Conservation (phyloP, 2,888 invertebrate genomes). For the Lasioglossum morio region DNA sequence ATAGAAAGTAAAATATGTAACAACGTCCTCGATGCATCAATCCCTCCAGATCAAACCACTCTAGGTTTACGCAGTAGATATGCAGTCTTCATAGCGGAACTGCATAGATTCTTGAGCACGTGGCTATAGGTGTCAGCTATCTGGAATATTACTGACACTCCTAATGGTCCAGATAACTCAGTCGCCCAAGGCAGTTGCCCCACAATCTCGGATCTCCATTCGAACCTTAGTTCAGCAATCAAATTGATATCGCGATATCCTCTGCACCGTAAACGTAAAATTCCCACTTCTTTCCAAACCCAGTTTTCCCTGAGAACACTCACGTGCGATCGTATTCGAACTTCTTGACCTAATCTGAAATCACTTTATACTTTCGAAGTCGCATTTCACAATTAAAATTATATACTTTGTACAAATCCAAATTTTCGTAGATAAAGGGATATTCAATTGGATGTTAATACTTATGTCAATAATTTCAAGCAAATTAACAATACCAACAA, state of each 20-base stretch:
- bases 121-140: slow-evolving; percentile 13
- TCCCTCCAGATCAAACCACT: neutral
- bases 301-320: neutral
- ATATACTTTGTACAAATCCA: neutral
- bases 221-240: slow-evolving; percentile 9
- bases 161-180: slow-evolving; percentile 17
- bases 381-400: neutral
- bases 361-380: neutral
- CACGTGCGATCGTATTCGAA: neutral
- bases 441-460: neutral
- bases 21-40: neutral
- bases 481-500: neutral
- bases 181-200: neutral
- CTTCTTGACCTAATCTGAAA: neutral
- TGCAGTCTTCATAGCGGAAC: slow-evolving; percentile 8
- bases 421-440: neutral
- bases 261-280: neutral
- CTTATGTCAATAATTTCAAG: neutral
- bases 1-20: neutral
- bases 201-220: neutral
- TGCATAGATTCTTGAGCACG: neutral
- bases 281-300: neutral
- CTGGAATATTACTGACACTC: slow-evolving; percentile 18
- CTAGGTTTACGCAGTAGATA: slow-evolving; percentile 2
- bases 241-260: neutral